phyloP scores from a whole-genome alignment of 2,797 vertebrate genomes.

The Peromyscus attwateri region DNA sequence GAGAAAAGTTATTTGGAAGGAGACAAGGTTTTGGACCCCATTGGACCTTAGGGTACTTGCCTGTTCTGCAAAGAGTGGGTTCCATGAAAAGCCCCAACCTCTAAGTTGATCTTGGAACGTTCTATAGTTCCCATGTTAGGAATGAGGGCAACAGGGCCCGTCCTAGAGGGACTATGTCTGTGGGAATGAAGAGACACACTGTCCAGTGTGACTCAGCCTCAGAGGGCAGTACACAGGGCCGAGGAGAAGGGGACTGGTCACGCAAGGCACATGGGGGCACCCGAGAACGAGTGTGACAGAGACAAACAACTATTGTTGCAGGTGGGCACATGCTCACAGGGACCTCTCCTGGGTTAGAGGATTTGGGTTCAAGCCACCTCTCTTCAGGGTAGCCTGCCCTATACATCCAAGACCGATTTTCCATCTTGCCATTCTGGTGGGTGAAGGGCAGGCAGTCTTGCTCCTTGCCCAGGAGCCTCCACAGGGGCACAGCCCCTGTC shows the following conservation, averaged over 20 bases:
- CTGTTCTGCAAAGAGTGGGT: background rate
- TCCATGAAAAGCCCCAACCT: background rate
- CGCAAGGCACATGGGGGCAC: accelerated
- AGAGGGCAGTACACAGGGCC: background rate
- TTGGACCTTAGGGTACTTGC: background rate
- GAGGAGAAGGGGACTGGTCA: background rate
- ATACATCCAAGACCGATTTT: accelerated
- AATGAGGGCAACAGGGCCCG: background rate
- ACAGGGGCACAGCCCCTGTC: too few relatives aligned
- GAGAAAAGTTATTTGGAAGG: background rate
- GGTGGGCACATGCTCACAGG: background rate
- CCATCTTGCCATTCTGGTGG: background rate
- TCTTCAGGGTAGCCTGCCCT: background rate
- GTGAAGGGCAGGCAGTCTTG: background rate
- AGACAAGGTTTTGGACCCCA: background rate
- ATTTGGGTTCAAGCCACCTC: background rate
- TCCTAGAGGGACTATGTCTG: background rate
- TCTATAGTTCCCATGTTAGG: background rate
- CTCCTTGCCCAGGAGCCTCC: background rate
- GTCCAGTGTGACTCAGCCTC: background rate
- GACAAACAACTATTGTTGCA: too few relatives aligned
- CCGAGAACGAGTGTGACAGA: background rate
- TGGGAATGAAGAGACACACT: background rate
- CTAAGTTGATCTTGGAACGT: too few relatives aligned
- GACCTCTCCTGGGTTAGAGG: background rate